These are phyloP conservation scores for Labeo catla DNA, from an alignment of 2,113 vertebrate species.

Conservation along the genomic window DNA sequence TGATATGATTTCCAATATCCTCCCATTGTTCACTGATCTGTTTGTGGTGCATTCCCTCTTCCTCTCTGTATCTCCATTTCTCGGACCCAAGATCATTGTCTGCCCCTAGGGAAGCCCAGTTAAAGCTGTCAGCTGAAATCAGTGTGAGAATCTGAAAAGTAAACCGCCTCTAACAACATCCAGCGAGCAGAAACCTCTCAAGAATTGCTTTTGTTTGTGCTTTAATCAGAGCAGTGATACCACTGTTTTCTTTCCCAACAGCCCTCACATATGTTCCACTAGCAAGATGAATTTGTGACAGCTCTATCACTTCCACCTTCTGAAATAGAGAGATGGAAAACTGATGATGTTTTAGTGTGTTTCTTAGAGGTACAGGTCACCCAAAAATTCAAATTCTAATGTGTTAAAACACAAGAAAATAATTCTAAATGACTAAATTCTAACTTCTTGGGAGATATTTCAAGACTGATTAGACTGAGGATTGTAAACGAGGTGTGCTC, in stretches of 20 bases:
- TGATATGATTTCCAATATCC: background rate
- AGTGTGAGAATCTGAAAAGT: constrained; percentile 48
- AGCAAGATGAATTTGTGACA: background rate
- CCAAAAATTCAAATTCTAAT: background rate
- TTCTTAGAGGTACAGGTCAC: background rate
- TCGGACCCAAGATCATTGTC: constrained; percentile 37
- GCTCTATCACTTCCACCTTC: constrained; percentile 1
- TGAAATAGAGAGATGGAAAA: background rate
- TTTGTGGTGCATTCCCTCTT: background rate
- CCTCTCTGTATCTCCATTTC: constrained; percentile 7
- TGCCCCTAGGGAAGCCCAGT: constrained; percentile 47
- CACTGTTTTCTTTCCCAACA: constrained; percentile 25
- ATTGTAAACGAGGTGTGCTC: background rate
- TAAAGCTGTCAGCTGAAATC: constrained; percentile 50
- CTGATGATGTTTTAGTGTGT: background rate
- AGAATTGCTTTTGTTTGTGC: constrained; percentile 3
- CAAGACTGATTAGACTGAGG: background rate
- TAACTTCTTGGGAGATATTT: background rate
- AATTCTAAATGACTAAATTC: background rate
- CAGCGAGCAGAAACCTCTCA: constrained; percentile 5
- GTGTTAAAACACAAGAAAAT: background rate
- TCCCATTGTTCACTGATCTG: background rate
- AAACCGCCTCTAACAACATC: constrained; percentile 41
- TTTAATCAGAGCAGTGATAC: constrained; percentile 33
- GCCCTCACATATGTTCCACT: background rate